Percentiles rank a stretch among this genome's conserved stretches.
Conservation (phyloP, 2,888 invertebrate genomes). For the Physocephala rufipes region DNA sequence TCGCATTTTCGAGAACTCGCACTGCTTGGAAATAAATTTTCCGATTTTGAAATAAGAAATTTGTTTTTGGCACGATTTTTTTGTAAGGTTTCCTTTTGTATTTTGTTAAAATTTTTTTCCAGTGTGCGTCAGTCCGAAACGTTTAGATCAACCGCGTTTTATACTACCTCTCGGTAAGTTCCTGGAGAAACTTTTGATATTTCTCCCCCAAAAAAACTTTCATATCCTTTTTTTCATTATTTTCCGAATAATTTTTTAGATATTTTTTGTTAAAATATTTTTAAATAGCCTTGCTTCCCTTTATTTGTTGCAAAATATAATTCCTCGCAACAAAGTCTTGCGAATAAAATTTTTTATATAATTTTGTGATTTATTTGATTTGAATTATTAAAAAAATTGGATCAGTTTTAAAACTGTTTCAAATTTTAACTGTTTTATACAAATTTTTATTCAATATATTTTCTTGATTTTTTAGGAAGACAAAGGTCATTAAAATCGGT, state of each 20-base stretch:
- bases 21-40: too few species aligned
- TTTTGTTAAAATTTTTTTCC: slow-evolving; percentile 32
- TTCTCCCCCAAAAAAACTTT: not conserved
- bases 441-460: too few species aligned
- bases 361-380: too few species aligned
- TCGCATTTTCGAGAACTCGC: too few species aligned
- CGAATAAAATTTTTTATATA: too few species aligned
- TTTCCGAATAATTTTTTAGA: not conserved
- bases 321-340: not conserved
- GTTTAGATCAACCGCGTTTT: slow-evolving; percentile 49
- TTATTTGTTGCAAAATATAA: not conserved
- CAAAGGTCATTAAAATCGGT: too few species aligned
- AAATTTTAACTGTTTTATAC: too few species aligned
- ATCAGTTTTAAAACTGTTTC: too few species aligned
- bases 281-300: not conserved
- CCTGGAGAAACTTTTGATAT: slow-evolving; percentile 14
- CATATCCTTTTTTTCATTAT: not conserved
- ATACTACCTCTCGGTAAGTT: slow-evolving; percentile 58
- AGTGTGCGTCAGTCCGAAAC: slow-evolving; percentile 11
- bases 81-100: slow-evolving; percentile 22
- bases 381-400: too few species aligned
- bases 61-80: slow-evolving; percentile 6
- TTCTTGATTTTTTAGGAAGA: too few species aligned
- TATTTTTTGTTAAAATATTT: not conserved
- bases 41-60: too few species aligned